Base-by-base conservation (phyloP, 2,888 invertebrate species). In the Dicranocentrus wangi region DNA sequence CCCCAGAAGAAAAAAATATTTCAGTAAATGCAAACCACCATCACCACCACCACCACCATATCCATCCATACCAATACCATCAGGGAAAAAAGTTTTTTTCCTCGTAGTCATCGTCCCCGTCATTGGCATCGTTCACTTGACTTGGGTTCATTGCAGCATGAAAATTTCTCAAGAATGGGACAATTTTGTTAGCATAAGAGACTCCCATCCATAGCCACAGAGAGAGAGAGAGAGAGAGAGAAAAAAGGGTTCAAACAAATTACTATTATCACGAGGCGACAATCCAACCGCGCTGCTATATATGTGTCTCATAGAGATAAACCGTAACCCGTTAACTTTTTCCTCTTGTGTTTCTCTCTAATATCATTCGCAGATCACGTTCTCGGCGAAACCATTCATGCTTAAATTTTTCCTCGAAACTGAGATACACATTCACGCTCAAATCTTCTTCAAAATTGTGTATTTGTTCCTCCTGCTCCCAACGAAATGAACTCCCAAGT, bases 81-180 rank as follows among this genome's bases (percentile, higher is more conserved):
- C n/a, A n/a, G n/a, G 5, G 8, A 65, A 5, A 51, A 51, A 51
- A 51, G 5, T 66, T 47, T 63, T 7, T 65, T 69, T 69, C 53
- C 39, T 23, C 77, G 43, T 58, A 27, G 17, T 60, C 68, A 39
- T 51, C 53, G 0, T 60, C 68, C 25, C 39, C 53, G 0, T 78
- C 70, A 69, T 70, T 69, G 79, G 71, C 72, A 73, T 80, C 68
- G 65, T 80, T 80, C 72, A 58, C 72, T 72, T 81, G 81, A 83
- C 70, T 81, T 39, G 68, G 82, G 82, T 76, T 83, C 85, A 85
- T 75, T 85, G 85, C 86, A 86, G 85, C 86, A 84, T 86, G 84
- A 85, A 85, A 84, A 85, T 85, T 80, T 83, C 82, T 84, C 83
- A 77, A 82, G 84, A 83, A 85, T 84, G 82, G 79, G 79, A 78